phyloP scores from a whole-genome alignment of 2,797 vertebrate genomes.

The Chelmon rostratus region DNA sequence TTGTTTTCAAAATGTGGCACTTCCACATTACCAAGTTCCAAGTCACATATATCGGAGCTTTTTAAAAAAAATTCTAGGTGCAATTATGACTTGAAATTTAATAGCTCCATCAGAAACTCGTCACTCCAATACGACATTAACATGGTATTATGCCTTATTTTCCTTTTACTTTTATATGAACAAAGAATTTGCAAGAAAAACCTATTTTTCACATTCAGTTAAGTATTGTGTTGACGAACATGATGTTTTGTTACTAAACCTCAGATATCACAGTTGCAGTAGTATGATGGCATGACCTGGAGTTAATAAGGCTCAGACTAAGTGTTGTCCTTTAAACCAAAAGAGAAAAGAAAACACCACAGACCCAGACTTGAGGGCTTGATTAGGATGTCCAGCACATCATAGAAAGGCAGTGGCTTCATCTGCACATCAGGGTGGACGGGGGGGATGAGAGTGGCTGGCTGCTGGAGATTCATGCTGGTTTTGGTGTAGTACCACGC shows the following conservation, averaged over 20 bases:
- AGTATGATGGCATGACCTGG: no score
- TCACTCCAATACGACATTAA: no score
- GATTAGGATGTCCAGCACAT: conserved; percentile 95
- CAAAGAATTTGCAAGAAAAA: no score
- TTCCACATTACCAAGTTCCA: no score
- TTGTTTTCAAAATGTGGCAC: neutral
- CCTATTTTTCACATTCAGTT: neutral
- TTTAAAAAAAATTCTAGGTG: neutral
- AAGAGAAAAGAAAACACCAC: conserved; percentile 48
- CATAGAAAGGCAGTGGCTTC: conserved; percentile 95
- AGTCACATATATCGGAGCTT: neutral
- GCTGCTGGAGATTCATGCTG: conserved; percentile 95
- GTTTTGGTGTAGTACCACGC: conserved; percentile 79
- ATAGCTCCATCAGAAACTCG: neutral
- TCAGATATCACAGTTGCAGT: neutral
- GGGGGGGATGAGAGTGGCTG: conserved; percentile 90
- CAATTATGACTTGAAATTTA: neutral
- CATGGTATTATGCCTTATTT: no score
- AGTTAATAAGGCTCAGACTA: no score
- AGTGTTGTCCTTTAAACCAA: neutral
- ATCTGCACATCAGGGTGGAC: conserved; percentile 98
- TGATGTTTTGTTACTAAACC: neutral
- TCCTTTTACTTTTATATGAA: no score
- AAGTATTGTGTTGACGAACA: neutral
- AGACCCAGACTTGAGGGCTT: conserved; percentile 97